These are phyloP conservation scores for Lasioglossum baleicum DNA, from an alignment of 1,140 invertebrate genomes.

Conservation along the genomic window DNA sequence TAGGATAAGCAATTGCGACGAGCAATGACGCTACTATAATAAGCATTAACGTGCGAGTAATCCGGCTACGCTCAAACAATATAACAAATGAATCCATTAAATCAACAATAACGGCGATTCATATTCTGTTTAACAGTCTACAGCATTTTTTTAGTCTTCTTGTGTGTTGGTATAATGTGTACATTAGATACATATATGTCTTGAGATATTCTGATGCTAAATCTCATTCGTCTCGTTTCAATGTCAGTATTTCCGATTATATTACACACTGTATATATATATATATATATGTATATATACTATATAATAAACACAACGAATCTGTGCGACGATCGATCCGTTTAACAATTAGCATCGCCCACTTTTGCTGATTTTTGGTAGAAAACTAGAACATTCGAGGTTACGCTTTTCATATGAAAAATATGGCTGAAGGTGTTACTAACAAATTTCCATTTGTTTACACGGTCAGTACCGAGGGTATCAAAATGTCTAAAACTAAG, in stretches of 20 bases:
- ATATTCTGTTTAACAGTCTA: constrained; percentile 55
- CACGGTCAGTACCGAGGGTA: too few species aligned
- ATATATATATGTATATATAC: constrained; percentile 70
- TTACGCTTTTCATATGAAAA: neutral
- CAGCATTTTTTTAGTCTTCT: constrained; percentile 60
- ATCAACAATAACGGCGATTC: constrained; percentile 50
- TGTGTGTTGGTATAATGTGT: constrained; percentile 38
- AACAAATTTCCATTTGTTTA: too few species aligned
- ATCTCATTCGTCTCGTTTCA: constrained; percentile 36
- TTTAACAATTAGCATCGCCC: neutral
- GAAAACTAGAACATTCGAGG: neutral
- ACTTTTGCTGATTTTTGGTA: neutral
- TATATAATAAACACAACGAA: constrained; percentile 78
- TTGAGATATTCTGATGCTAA: constrained; percentile 25
- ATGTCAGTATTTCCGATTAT: constrained; percentile 42
- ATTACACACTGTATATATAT: constrained; percentile 44
- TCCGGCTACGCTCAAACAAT: constrained; percentile 33
- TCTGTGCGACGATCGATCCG: constrained; percentile 57
- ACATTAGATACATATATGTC: constrained; percentile 28
- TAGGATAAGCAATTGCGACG: constrained; percentile 49
- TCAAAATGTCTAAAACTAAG: too few species aligned
- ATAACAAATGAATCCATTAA: constrained; percentile 30
- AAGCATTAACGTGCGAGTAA: constrained; percentile 35
- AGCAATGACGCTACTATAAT: constrained; percentile 40
- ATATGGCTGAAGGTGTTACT: too few species aligned